Evolutionary conservation across 2,888 invertebrate genomes (phyloP).

Genomic region (Magallana nippona): DNA sequence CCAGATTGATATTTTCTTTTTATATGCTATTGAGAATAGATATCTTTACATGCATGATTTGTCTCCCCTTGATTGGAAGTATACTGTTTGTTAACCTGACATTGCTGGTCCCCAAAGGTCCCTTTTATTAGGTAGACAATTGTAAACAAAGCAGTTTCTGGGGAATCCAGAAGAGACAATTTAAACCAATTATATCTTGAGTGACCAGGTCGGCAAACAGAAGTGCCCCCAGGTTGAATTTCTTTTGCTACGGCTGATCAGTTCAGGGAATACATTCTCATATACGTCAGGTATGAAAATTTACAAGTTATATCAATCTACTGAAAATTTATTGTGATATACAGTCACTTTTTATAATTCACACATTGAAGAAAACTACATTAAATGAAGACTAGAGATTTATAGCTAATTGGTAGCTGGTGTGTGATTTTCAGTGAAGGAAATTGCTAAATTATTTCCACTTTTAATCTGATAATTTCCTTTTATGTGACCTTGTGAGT

Average conservation of each 20-base stretch:
- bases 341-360: no score
- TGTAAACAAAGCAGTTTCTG: constrained; percentile 27
- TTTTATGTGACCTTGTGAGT: no score
- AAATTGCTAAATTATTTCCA: no score
- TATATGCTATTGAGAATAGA: background rate
- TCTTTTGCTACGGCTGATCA: constrained; percentile 4
- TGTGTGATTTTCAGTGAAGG: no score
- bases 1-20: constrained; percentile 31
- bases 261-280: constrained; percentile 2
- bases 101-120: constrained; percentile 19
- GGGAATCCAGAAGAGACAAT: constrained; percentile 28
- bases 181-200: constrained; percentile 19
- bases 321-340: background rate
- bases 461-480: no score
- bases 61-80: background rate
- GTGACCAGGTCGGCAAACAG: constrained; percentile 14
- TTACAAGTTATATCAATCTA: constrained; percentile 8
- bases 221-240: background rate
- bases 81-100: background rate
- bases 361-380: no score
- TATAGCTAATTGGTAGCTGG: no score
- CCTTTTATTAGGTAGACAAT: constrained; percentile 16
- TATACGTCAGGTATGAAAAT: constrained; percentile 16
- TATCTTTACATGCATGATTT: constrained; percentile 17
- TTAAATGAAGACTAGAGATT: no score